phyloP scores from a whole-genome alignment of 2,113 vertebrate species.

The Grammomys surdaster region DNA sequence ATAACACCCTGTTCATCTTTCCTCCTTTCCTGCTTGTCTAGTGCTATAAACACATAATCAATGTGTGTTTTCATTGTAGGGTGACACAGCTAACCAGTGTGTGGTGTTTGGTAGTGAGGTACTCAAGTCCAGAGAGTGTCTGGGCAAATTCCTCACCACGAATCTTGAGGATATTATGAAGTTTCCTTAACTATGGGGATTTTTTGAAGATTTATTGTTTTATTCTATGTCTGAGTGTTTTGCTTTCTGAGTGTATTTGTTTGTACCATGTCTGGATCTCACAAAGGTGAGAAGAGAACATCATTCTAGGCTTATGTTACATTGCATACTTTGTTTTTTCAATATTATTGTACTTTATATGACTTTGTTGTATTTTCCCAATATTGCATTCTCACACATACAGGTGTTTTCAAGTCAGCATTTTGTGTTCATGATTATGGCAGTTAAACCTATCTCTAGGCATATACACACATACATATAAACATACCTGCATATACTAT shows the following conservation, averaged over 20 bases:
- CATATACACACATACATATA: too few species aligned
- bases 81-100: conserved; percentile 23
- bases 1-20: conserved; percentile 2
- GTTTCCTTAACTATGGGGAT: background rate
- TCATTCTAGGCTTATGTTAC: too few species aligned
- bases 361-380: too few species aligned
- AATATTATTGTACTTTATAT: too few species aligned
- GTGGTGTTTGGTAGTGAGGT: conserved; percentile 8
- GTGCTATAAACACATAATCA: conserved; percentile 52
- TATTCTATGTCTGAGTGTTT: background rate
- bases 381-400: too few species aligned
- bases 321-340: too few species aligned
- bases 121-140: conserved; percentile 16
- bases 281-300: background rate
- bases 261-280: background rate
- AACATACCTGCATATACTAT: too few species aligned
- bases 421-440: too few species aligned
- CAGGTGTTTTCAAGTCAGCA: too few species aligned
- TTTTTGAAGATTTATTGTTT: conserved; percentile 17
- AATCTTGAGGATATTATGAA: conserved; percentile 29
- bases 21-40: conserved; percentile 50
- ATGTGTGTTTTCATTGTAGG: conserved; percentile 23
- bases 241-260: background rate
- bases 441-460: too few species aligned
- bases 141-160: background rate